phyloP scores from a whole-genome alignment of 2,113 vertebrate genomes.

The Nibea coibor region DNA sequence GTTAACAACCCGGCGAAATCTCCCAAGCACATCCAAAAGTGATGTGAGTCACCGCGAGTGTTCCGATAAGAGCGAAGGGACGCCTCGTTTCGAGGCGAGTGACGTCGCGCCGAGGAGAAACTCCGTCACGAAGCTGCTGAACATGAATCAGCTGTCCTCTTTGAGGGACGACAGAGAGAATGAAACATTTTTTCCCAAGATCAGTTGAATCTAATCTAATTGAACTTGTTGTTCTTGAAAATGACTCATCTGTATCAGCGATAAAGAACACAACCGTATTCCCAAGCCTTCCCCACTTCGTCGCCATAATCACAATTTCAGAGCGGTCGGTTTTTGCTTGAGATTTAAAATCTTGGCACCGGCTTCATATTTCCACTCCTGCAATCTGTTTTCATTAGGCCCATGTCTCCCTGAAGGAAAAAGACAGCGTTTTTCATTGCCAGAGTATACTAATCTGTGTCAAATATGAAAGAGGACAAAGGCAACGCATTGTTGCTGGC shows the following conservation, averaged over 20 bases:
- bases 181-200: neutral
- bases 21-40: conserved; percentile 6
- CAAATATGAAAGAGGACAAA: conserved; percentile 60
- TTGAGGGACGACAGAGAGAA: neutral
- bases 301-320: conserved; percentile 41
- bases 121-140: neutral
- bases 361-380: conserved; percentile 62
- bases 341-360: conserved; percentile 61
- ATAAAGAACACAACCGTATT: neutral
- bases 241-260: conserved; percentile 10
- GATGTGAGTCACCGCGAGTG: neutral
- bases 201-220: neutral
- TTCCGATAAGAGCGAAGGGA: conserved; percentile 4
- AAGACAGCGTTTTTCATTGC: conserved; percentile 38
- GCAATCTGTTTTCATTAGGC: conserved; percentile 71
- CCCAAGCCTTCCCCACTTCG: neutral
- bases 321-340: conserved; percentile 46
- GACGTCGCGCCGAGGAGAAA: neutral
- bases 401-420: conserved; percentile 52
- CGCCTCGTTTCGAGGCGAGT: neutral
- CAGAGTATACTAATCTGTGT: conserved; percentile 67
- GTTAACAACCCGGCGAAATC: conserved; percentile 6
- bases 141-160: conserved; percentile 20
- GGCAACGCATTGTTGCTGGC: conserved; percentile 33
- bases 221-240: neutral